Percentiles rank a stretch among this genome's conserved stretches.
Conservation (phyloP, 2,888 invertebrate species). For the Plagodis pulveraria region DNA sequence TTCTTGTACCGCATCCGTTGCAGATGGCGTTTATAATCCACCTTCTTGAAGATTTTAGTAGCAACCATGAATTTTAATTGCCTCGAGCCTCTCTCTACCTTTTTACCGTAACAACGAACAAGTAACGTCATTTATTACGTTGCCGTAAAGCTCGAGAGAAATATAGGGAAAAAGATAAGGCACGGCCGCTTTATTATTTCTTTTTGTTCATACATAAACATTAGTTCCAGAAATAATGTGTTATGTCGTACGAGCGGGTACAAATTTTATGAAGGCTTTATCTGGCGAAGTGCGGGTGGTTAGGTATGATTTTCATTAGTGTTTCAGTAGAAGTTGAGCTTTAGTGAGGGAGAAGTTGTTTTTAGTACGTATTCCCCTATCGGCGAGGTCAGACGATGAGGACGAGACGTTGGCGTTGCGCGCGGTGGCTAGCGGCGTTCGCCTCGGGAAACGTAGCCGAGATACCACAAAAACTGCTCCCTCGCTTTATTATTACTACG, state of each 20-base stretch:
- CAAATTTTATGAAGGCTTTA: constrained; percentile 44
- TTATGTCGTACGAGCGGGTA: constrained; percentile 30
- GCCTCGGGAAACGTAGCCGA: constrained; percentile 64
- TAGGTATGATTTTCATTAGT: constrained; percentile 59
- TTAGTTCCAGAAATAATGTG: constrained; percentile 34
- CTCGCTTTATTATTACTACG: constrained; percentile 76
- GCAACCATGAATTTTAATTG: constrained; percentile 15
- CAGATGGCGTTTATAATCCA: neutral
- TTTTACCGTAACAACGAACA: constrained; percentile 27
- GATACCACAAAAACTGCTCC: constrained; percentile 79
- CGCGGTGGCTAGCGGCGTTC: constrained; percentile 49
- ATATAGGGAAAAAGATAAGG: constrained; percentile 31
- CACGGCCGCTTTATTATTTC: constrained; percentile 31
- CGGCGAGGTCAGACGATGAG: constrained; percentile 45
- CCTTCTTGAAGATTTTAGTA: constrained; percentile 2
- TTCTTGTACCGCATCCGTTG: constrained; percentile 5
- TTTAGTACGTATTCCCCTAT: constrained; percentile 66
- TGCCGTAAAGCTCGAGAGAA: constrained; percentile 30
- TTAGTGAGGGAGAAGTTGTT: constrained; percentile 67
- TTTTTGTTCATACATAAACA: constrained; percentile 38
- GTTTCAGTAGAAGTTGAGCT: constrained; percentile 61
- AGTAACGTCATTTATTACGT: constrained; percentile 29
- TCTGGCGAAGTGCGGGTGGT: constrained; percentile 46
- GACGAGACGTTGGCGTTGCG: constrained; percentile 31
- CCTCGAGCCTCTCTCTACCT: constrained; percentile 12